Percentiles rank a stretch among this genome's conserved stretches.
phyloP scores from a whole-genome alignment of 2,113 vertebrate genomes.

The Haplotaxodon microlepis region DNA sequence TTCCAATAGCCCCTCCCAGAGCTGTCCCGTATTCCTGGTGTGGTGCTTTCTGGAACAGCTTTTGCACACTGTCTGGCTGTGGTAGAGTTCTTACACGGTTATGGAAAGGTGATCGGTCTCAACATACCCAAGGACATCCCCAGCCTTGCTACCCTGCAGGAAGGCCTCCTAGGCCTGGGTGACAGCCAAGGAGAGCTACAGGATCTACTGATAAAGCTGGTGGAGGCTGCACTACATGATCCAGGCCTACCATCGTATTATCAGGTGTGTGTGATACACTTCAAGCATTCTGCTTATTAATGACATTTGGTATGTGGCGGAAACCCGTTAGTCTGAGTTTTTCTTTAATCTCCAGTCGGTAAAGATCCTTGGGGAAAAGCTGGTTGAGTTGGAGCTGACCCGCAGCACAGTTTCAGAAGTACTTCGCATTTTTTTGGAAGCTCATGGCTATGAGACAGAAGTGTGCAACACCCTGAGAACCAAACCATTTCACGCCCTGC shows the following conservation, averaged over 20 bases:
- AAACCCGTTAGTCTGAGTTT: background rate
- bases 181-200: slow-evolving; percentile 80
- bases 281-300: background rate
- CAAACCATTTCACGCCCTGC: slow-evolving; percentile 87
- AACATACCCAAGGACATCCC: slow-evolving; percentile 83
- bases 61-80: slow-evolving; percentile 87
- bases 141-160: slow-evolving; percentile 83
- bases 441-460: slow-evolving; percentile 77
- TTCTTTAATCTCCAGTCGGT: slow-evolving; percentile 74
- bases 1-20: slow-evolving; percentile 79
- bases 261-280: slow-evolving; percentile 64
- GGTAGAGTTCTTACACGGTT: slow-evolving; percentile 89
- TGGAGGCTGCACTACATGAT: slow-evolving; percentile 81
- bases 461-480: slow-evolving; percentile 83
- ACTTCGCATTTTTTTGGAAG: slow-evolving; percentile 87
- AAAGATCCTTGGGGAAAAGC: slow-evolving; percentile 92
- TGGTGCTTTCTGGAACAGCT: slow-evolving; percentile 80
- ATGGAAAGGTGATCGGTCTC: slow-evolving; percentile 87
- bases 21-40: slow-evolving; percentile 82
- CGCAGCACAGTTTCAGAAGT: slow-evolving; percentile 87
- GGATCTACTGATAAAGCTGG: slow-evolving; percentile 83
- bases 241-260: slow-evolving; percentile 86
- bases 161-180: slow-evolving; percentile 85
- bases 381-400: slow-evolving; percentile 84
- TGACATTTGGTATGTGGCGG: background rate